Percentiles rank a stretch among this genome's conserved stretches.
Conservation (phyloP, 2,888 invertebrate species). For the Acanthosepion esculentum region DNA sequence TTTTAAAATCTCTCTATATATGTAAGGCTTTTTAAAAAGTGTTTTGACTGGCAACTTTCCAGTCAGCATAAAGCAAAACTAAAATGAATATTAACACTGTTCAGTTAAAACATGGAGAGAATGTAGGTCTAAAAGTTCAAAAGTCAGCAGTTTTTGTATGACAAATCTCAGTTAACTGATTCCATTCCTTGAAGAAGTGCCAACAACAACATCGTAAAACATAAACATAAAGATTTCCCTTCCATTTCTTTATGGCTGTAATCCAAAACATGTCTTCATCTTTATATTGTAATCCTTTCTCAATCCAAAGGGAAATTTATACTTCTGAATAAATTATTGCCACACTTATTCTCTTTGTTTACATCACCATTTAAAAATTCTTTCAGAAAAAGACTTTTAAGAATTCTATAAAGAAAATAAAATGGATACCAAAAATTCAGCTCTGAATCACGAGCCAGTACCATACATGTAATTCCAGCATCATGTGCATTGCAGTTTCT, state of each 20-base stretch:
- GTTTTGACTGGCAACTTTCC: too few species aligned
- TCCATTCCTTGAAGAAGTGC: not conserved
- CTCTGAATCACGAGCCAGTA: conserved; percentile 72
- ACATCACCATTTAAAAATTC: not conserved
- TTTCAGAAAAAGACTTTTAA: not conserved
- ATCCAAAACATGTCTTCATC: not conserved
- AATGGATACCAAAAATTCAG: conserved; percentile 71
- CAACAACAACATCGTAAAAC: not conserved
- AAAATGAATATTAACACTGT: not conserved
- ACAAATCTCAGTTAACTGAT: not conserved
- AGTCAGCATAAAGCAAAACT: not conserved
- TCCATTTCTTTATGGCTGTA: not conserved
- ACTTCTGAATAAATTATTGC: too few species aligned
- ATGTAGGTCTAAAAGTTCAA: not conserved
- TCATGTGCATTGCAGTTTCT: conserved; percentile 73
- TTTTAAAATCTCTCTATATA: too few species aligned
- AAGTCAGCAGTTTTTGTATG: not conserved
- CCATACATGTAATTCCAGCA: conserved; percentile 73
- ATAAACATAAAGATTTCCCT: not conserved
- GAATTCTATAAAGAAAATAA: not conserved
- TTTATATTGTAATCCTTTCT: not conserved
- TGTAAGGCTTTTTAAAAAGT: not conserved
- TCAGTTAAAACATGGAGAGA: not conserved
- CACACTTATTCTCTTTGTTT: not conserved
- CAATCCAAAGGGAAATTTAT: too few species aligned